A percentile compares a stretch with the other conserved stretches of the same genome.
phyloP scores from a whole-genome alignment of 2,797 vertebrate genomes.

The Dendrocincla fuliginosa region DNA sequence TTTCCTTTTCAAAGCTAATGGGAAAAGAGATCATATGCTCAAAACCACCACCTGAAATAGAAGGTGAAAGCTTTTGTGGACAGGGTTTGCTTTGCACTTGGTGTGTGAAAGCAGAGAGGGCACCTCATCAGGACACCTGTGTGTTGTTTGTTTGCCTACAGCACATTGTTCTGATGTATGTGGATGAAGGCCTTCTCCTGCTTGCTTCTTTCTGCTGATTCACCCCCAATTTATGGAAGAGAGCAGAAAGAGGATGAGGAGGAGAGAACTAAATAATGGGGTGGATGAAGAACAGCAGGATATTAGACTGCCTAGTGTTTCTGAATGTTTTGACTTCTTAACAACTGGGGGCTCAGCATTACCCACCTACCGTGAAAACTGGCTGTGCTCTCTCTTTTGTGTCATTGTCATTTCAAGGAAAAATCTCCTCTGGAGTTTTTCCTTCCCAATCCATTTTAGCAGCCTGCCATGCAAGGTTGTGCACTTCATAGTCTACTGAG shows the following conservation, averaged over 20 bases:
- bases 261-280: background rate
- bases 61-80: background rate
- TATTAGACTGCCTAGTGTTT: conserved; percentile 57
- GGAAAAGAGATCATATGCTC: background rate
- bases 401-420: conserved; percentile 27
- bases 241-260: conserved; percentile 29
- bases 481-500: conserved; percentile 26
- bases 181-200: background rate
- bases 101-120: background rate
- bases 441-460: conserved; percentile 8
- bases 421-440: conserved; percentile 51
- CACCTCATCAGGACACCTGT: background rate
- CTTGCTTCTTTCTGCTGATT: conserved; percentile 37
- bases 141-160: background rate
- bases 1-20: background rate
- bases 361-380: conserved; percentile 62
- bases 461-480: conserved; percentile 34
- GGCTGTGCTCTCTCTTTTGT: conserved; percentile 65
- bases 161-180: background rate
- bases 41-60: background rate
- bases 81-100: background rate
- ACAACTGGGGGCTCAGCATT: conserved; percentile 52
- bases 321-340: conserved; percentile 33
- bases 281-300: conserved; percentile 49
- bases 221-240: background rate